Percentiles rank a stretch among this genome's conserved stretches.
Evolutionary conservation across 2,113 vertebrate genomes (phyloP).

Genomic region (Sapajus apella): DNA sequence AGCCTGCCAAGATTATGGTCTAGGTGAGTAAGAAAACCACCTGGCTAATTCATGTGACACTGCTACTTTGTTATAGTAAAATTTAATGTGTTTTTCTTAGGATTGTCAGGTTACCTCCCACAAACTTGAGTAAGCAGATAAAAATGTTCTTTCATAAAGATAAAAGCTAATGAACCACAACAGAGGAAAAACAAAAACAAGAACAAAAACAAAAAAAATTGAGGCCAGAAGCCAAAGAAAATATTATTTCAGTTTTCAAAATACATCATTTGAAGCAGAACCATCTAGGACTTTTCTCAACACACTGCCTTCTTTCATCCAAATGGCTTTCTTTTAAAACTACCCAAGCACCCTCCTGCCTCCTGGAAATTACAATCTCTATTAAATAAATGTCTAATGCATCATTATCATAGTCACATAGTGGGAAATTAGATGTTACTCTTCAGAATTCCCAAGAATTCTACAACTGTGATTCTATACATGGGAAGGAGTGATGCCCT

Average conservation of each 20-base stretch:
- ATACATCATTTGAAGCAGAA: background rate
- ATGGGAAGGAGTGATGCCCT: background rate
- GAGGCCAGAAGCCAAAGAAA: slow-evolving; percentile 58
- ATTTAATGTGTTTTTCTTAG: slow-evolving; percentile 33
- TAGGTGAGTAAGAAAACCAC: background rate
- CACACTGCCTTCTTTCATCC: background rate
- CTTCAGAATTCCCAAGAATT: slow-evolving; percentile 3
- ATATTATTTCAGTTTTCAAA: slow-evolving; percentile 26
- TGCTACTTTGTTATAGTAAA: background rate
- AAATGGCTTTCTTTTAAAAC: slow-evolving; percentile 15
- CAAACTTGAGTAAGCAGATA: slow-evolving; percentile 34
- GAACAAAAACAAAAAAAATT: background rate
- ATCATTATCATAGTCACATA: slow-evolving; percentile 27
- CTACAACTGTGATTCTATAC: background rate
- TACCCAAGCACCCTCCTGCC: background rate
- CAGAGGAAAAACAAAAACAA: background rate
- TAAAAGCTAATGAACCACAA: slow-evolving; percentile 62
- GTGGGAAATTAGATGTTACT: background rate
- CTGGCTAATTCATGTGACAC: background rate
- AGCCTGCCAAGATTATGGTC: background rate
- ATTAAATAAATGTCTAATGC: slow-evolving; percentile 23
- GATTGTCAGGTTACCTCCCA: background rate
- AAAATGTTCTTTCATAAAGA: slow-evolving; percentile 53
- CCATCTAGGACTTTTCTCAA: slow-evolving; percentile 10
- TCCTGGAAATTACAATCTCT: slow-evolving; percentile 34